Conservation (phyloP, 2,113 vertebrate genomes). For the Gavialis gangeticus region DNA sequence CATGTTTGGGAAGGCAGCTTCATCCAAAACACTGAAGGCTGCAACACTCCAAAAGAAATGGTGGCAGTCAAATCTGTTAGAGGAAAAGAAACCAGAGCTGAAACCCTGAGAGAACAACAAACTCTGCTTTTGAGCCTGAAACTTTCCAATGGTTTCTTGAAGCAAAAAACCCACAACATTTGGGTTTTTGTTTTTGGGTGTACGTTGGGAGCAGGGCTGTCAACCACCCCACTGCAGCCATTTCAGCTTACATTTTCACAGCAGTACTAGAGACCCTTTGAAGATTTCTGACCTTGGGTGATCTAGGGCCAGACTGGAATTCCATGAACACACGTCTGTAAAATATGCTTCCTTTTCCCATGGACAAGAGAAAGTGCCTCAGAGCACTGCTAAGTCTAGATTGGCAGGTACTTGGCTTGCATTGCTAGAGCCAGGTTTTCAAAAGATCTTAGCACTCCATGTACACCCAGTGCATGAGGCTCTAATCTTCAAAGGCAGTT, state of each 20-base stretch:
- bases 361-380: background rate
- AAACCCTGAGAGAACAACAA: background rate
- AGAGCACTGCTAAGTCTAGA: background rate
- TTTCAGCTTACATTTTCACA: too few species aligned
- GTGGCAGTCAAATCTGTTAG: too few species aligned
- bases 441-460: too few species aligned
- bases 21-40: background rate
- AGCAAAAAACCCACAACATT: background rate
- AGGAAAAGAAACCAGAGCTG: too few species aligned
- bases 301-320: background rate
- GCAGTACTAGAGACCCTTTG: background rate
- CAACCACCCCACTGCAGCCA: background rate
- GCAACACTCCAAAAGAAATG: background rate
- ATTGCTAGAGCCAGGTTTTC: too few species aligned
- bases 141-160: background rate
- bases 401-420: background rate
- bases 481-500: too few species aligned
- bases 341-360: background rate
- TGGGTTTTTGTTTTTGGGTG: too few species aligned
- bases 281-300: background rate
- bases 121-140: background rate
- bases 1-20: background rate
- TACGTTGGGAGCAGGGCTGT: too few species aligned
- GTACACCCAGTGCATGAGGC: too few species aligned
- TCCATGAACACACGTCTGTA: background rate